These are phyloP conservation scores for Drosophila novamexicana DNA, from an alignment of 1,140 invertebrate species.

Conservation along the genomic window DNA sequence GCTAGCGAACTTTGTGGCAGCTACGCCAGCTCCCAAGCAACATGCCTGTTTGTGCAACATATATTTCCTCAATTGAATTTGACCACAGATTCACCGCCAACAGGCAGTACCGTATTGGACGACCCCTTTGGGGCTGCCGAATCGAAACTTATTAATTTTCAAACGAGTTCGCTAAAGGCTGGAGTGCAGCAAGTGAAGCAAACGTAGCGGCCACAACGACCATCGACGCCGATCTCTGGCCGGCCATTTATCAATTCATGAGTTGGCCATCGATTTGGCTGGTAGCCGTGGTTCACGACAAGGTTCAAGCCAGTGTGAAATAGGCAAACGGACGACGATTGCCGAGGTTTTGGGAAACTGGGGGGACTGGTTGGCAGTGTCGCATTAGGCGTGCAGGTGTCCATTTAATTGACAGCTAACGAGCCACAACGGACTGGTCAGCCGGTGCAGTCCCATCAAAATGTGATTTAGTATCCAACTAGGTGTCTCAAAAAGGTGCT, in stretches of 20 bases:
- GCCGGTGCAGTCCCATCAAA: conserved; percentile 59
- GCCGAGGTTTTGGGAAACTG: not conserved
- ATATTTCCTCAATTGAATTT: conserved; percentile 74
- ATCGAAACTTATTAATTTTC: conserved; percentile 78
- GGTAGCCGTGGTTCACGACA: conserved; percentile 43
- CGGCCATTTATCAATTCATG: conserved; percentile 76
- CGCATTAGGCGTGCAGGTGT: conserved; percentile 78
- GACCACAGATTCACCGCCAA: conserved; percentile 44
- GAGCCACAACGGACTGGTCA: conserved; percentile 50
- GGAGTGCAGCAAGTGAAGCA: conserved; percentile 7
- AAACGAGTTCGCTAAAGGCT: conserved; percentile 71
- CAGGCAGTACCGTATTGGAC: conserved; percentile 24
- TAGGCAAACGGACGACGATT: conserved; percentile 16
- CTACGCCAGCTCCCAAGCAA: not conserved
- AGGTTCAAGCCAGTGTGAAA: conserved; percentile 51
- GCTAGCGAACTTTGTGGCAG: conserved; percentile 23
- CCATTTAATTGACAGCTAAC: conserved; percentile 79
- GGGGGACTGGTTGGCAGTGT: conserved; percentile 33
- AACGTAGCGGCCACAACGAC: not conserved
- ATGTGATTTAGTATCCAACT: conserved; percentile 65
- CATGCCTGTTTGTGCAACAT: conserved; percentile 7
- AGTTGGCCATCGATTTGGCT: conserved; percentile 39
- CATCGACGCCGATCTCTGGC: conserved; percentile 41
- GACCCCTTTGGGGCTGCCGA: conserved; percentile 45
- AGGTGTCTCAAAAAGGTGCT: not conserved